phyloP scores from a whole-genome alignment of 2,113 vertebrate species.

The Myrmophylax atrothorax region DNA sequence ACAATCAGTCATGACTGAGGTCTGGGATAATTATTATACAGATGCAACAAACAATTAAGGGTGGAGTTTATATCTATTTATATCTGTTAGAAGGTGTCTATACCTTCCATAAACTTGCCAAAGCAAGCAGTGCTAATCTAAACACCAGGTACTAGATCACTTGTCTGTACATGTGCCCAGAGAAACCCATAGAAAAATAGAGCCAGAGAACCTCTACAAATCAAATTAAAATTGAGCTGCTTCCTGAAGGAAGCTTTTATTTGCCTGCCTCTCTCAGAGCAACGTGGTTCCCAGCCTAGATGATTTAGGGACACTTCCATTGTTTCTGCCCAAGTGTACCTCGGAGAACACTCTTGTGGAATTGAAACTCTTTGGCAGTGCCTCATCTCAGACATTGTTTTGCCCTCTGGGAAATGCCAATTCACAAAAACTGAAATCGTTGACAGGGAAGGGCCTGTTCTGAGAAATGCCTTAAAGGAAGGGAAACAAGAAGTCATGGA shows the following conservation, averaged over 20 bases:
- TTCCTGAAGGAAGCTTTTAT: neutral
- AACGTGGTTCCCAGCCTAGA: neutral
- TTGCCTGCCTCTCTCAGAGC: neutral
- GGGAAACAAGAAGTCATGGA: neutral
- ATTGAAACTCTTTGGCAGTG: neutral
- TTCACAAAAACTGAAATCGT: neutral
- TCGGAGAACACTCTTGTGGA: neutral
- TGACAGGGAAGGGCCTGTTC: neutral
- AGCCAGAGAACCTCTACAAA: neutral
- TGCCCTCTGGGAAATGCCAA: neutral
- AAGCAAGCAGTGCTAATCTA: neutral
- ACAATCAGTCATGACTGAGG: neutral
- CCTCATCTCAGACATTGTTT: neutral
- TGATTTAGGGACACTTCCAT: neutral
- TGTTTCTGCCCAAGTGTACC: neutral
- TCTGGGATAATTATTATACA: neutral
- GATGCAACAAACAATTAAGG: neutral
- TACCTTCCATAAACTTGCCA: neutral
- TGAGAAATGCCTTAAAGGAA: neutral
- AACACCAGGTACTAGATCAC: neutral
- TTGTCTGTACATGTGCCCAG: neutral
- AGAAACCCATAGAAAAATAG: neutral
- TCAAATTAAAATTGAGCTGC: neutral
- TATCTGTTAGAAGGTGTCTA: neutral
- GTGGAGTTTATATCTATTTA: neutral